Evolutionary conservation across 2,888 invertebrate species (phyloP), one percentile per base, ranked within the genome.

Genomic region (Apomyelois bistriatella): DNA sequence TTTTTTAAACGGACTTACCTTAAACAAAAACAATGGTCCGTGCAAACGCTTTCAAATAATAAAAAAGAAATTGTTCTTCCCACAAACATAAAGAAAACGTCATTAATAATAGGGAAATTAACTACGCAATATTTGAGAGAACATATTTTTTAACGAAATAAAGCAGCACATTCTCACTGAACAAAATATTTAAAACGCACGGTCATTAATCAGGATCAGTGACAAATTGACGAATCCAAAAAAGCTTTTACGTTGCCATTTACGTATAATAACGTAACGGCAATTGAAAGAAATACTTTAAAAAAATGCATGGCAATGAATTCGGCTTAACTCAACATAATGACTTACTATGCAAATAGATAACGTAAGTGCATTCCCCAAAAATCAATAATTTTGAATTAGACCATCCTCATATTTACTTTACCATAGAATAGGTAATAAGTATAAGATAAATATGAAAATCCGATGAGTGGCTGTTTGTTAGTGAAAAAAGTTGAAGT

Each of bases 281-380:
- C 43, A 47, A 51, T 47, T 41, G 37, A 49, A 43, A 16, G 35
- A n/a, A 22, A 36, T 36, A 16, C 28, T 17, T 30, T 16, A 40
- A 40, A 38, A 40, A 36, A 47, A 32, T 47, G 38, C 9, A 37
- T 16, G 22, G 43, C 42, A 36, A 43, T 42, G 41, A 51, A 37
- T 17, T 17, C 8, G 46, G 57, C 75, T 82, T 76, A 82, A 71
- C 72, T 63, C 32, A 63, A 70, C 80, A 79, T 81, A 83, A 10
- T 32, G 46, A 46, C 16, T 2, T 17, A 43, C 43, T 8, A 30
- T 28, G 12, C 10, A 32, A 46, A 46, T 32, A 46, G 46, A 32
- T 16, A 8, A 3, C 10, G 3, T 46, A 15, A 12, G 22, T 38
- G 38, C 10, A 41, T 32, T 7, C 3, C 7, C 7, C 7, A 28